phyloP scores from a whole-genome alignment of 2,113 vertebrate genomes.

The Hypomesus transpacificus region DNA sequence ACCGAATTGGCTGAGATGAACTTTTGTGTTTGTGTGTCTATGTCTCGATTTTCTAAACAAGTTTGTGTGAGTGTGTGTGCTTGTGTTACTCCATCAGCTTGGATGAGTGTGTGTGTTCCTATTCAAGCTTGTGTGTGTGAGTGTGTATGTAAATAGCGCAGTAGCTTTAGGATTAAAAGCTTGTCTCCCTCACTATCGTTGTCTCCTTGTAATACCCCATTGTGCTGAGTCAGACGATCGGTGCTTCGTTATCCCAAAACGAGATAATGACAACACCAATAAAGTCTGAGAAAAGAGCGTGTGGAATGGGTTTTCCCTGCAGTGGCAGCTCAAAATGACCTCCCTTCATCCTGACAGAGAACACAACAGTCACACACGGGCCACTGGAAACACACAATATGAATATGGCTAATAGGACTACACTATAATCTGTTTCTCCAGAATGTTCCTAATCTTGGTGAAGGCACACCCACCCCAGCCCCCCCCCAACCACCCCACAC shows the following conservation, averaged over 20 bases:
- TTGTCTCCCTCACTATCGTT: not conserved
- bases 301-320: not conserved
- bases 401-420: slow-evolving; percentile 24
- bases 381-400: not conserved
- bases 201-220: slow-evolving; percentile 5
- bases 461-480: not conserved
- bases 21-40: slow-evolving; percentile 1
- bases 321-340: not conserved
- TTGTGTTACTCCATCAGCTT: not conserved
- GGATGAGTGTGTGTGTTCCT: not conserved
- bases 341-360: not conserved
- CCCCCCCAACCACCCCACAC: not conserved
- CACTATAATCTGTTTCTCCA: not conserved
- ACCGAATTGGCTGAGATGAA: slow-evolving; percentile 10
- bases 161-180: slow-evolving; percentile 4
- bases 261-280: slow-evolving; percentile 1
- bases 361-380: not conserved
- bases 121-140: not conserved
- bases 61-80: slow-evolving; percentile 4
- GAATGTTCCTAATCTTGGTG: not conserved
- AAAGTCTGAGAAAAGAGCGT: not conserved
- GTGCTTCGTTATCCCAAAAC: slow-evolving; percentile 6
- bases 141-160: not conserved
- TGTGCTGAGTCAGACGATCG: slow-evolving; percentile 2
- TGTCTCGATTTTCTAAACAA: not conserved